Percentiles rank a stretch among this genome's conserved stretches.
These are phyloP conservation scores for Hedya salicella DNA, from an alignment of 2,888 invertebrate genomes.

Conservation along the genomic window DNA sequence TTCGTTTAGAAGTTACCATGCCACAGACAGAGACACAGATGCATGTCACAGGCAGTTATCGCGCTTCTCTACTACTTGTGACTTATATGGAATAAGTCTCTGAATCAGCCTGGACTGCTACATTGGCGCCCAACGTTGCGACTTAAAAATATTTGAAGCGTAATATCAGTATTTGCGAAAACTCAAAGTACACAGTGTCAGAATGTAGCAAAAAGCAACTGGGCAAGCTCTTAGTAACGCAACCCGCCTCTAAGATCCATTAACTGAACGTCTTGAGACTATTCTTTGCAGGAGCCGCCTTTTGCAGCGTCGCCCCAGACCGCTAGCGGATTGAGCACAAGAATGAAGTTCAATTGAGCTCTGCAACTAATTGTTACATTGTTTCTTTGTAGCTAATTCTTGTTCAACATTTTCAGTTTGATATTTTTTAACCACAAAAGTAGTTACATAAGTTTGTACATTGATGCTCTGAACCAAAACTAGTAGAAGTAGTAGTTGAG, in stretches of 20 bases:
- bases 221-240: conserved; percentile 20
- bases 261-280: conserved; percentile 45
- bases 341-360: conserved; percentile 13
- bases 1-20: too few relatives aligned
- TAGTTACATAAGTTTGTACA: too few relatives aligned
- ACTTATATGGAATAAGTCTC: too few relatives aligned
- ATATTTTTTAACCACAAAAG: too few relatives aligned
- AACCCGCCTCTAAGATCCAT: conserved; percentile 32
- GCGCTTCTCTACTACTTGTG: too few relatives aligned
- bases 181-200: conserved; percentile 2
- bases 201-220: conserved; percentile 18
- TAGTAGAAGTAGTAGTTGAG: too few relatives aligned
- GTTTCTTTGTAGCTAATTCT: neutral
- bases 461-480: too few relatives aligned
- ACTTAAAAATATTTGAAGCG: neutral
- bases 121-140: too few relatives aligned
- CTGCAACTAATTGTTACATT: conserved; percentile 29
- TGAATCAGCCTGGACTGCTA: too few relatives aligned
- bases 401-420: too few relatives aligned
- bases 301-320: conserved; percentile 9
- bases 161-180: neutral
- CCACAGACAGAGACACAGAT: too few relatives aligned
- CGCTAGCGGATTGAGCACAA: conserved; percentile 30
- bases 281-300: conserved; percentile 44
- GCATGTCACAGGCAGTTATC: too few relatives aligned